Evolutionary conservation across 1,140 invertebrate species (phyloP), one percentile per base, ranked within the genome.

Genomic region (Charaxes varanes): DNA sequence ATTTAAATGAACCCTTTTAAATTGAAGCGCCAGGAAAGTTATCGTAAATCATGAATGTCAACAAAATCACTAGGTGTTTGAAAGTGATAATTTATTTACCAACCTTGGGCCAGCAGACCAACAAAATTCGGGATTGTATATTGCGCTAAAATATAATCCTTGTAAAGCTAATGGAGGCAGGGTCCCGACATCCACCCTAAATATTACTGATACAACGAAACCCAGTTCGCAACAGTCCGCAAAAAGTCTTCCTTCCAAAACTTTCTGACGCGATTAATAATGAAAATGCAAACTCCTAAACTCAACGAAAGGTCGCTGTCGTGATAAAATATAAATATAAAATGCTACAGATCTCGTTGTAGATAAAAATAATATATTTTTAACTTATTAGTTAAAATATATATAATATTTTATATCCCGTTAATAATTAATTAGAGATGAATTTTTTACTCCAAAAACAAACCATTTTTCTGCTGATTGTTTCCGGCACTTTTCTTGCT

Each of bases 121-220:
- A 6, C 10, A 27, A 7, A 33, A 27, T n/a, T n/a, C n/a, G n/a
- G n/a, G n/a, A n/a, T n/a, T n/a, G n/a, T n/a, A n/a, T n/a, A n/a
- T n/a, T 40, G 16, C 37, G 17, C 10, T 14, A 15, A n/a, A n/a
- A 21, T 17, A 33, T 33, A 43, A n/a, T 16, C 30, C 46, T 23
- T 38, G 40, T 43, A 37, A 22, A 34, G 18, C 34, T 43, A 43
- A 49, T 38, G 40, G 40, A 27, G 17, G 14, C n/a, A n/a, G n/a
- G n/a, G n/a, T n/a, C n/a, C 22, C 14, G 34, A 38, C 34, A 34
- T 37, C 27, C 22, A 33, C 34, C 22, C 18, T 33, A 24, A 42
- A 42, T 49, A 49, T 41, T 42, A 22, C 23, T 42, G 11, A 35
- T 35, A 30, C 17, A 16, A 7, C 24, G 18, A 18, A 19, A 24